Evolutionary conservation across 2,888 invertebrate species (phyloP), one percentile per base, ranked within the genome.

Genomic region (Acanthosoma haemorrhoidale): DNA sequence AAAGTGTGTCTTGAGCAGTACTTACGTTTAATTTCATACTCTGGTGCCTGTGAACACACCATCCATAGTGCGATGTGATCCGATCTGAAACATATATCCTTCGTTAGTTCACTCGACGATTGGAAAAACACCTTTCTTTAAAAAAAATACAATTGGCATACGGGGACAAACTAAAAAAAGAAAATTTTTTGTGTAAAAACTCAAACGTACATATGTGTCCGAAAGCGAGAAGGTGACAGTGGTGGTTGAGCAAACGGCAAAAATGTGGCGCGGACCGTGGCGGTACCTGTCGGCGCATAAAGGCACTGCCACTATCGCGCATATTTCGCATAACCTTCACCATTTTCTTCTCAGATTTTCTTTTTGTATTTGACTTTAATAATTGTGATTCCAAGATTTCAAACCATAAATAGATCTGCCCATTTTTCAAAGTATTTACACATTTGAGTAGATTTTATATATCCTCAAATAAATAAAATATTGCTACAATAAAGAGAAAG

Each of bases 311-410:
- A 51, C 51, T 25, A 51, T 25, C n/a, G 25, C 51, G 51, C 51
- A 51, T 51, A 51, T 51, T 51, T n/a, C 29, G 25, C 51, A 51
- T 51, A 51, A 51, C 51, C 51, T 51, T n/a, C 13, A 51, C 51
- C 4, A 51, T 25, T 4, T n/a, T n/a, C n/a, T n/a, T n/a, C n/a
- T n/a, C n/a, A n/a, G n/a, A n/a, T 25, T 51, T 51, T 51, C 25
- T 51, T 29, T 2, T 29, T 51, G 51, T 25, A 51, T 51, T 51
- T n/a, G n/a, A 25, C n/a, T 25, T 21, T 3, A 4, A 51, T 4
- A 25, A 51, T 6, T 25, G 29, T 43, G 2, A 51, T 25, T 51
- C 4, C 13, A 51, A n/a, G 29, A 25, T 25, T 25, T 0, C 18
- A 3, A 29, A n/a, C 0, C 13, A 51, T 29, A 1, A 1, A 6